Percentiles rank a stretch among this genome's conserved stretches.
Evolutionary conservation across 2,797 vertebrate genomes (phyloP).

Genomic region (Anas bernieri): DNA sequence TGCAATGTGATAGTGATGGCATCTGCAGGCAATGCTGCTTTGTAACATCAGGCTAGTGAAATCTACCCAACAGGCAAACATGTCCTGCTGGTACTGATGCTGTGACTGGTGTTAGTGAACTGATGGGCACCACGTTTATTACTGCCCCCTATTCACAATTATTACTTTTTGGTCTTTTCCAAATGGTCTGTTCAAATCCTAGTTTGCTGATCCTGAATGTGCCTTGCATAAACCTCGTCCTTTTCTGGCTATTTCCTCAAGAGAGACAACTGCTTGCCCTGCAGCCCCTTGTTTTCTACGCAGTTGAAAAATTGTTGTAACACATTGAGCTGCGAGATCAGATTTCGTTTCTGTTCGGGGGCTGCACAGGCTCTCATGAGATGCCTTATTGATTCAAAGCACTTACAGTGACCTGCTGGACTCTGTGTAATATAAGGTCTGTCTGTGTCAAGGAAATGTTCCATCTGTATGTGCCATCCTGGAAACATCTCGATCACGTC

Average conservation of each 20-base stretch:
- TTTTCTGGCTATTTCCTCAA: constrained; percentile 25
- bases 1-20: neutral
- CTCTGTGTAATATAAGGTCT: constrained; percentile 25
- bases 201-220: neutral
- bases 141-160: neutral
- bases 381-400: constrained; percentile 68
- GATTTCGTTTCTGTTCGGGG: constrained; percentile 48
- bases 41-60: neutral
- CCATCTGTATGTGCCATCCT: neutral
- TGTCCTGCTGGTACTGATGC: rapidly evolving
- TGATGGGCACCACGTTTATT: neutral
- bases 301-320: constrained; percentile 62
- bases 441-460: constrained; percentile 54
- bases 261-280: constrained; percentile 24
- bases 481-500: rapidly evolving
- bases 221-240: neutral
- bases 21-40: neutral
- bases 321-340: constrained; percentile 27
- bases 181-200: neutral
- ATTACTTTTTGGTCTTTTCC: neutral
- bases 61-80: rapidly evolving
- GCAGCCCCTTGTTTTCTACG: constrained; percentile 44
- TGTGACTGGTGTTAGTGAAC: neutral
- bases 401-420: constrained; percentile 58
- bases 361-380: neutral